These are phyloP conservation scores for Coregonus suidteri DNA, from an alignment of 2,797 vertebrate genomes.

Conservation along the genomic window DNA sequence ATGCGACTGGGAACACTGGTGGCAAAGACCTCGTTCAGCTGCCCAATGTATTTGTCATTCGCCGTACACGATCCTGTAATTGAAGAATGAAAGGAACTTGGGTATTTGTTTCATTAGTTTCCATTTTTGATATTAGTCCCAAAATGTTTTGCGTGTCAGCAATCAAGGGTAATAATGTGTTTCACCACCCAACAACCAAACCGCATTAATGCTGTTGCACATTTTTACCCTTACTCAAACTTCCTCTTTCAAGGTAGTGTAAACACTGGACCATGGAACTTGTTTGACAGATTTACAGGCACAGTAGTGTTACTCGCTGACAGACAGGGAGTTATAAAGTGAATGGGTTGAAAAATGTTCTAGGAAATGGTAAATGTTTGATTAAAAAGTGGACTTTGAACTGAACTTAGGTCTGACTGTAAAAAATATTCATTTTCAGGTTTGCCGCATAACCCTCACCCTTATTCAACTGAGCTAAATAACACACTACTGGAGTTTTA, in stretches of 20 bases:
- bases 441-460: neutral
- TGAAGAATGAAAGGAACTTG: too few species aligned
- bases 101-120: too few species aligned
- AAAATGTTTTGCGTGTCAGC: too few species aligned
- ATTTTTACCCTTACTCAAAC: neutral
- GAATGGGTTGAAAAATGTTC: conserved; percentile 23
- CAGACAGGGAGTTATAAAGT: neutral
- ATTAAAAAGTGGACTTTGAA: conserved; percentile 51
- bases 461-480: neutral
- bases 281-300: conserved; percentile 2
- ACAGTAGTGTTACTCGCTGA: conserved; percentile 6
- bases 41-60: conserved; percentile 84
- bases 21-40: conserved; percentile 87
- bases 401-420: conserved; percentile 19
- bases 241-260: neutral
- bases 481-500: too few species aligned
- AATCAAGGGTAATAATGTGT: too few species aligned
- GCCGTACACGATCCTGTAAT: conserved; percentile 85
- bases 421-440: neutral
- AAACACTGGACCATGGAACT: neutral
- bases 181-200: too few species aligned
- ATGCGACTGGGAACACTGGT: conserved; percentile 81
- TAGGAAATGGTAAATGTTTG: conserved; percentile 56
- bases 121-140: too few species aligned
- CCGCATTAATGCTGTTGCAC: too few species aligned